These are phyloP conservation scores for Podargus strigoides DNA, from an alignment of 2,797 vertebrate genomes.

Conservation along the genomic window DNA sequence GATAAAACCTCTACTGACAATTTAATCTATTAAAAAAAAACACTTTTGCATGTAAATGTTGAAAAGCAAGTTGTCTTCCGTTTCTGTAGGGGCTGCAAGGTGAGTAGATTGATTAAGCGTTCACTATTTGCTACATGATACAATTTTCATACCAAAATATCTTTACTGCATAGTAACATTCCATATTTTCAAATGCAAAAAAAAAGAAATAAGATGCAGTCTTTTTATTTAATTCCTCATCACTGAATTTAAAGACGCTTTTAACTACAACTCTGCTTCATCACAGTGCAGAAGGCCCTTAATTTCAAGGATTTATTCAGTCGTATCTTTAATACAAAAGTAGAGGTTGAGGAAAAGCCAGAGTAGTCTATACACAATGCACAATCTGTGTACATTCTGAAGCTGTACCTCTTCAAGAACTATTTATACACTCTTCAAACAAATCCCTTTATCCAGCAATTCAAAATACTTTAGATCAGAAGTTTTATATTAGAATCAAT, in stretches of 20 bases:
- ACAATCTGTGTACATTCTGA: conserved; percentile 65
- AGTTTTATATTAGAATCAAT: conserved; percentile 59
- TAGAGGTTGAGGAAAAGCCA: conserved; percentile 61
- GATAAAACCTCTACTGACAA: background rate
- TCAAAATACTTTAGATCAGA: conserved; percentile 66
- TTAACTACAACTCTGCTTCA: conserved; percentile 61
- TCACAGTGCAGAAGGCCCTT: conserved; percentile 70
- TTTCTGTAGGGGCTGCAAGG: background rate
- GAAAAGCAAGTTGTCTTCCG: background rate
- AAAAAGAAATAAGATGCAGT: conserved; percentile 37
- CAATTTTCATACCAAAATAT: conserved; percentile 52
- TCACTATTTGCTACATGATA: conserved; percentile 39
- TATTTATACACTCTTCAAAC: conserved; percentile 59
- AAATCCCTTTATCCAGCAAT: conserved; percentile 65
- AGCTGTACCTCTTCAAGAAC: conserved; percentile 56
- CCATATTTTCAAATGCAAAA: conserved; percentile 19
- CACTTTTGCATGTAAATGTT: background rate
- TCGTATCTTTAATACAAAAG: conserved; percentile 64
- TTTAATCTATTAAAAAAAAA: conserved; percentile 15
- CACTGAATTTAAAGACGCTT: conserved; percentile 49
- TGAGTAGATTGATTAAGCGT: background rate
- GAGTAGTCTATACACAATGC: conserved; percentile 69
- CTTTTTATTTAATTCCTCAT: conserved; percentile 28
- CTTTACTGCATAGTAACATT: conserved; percentile 52
- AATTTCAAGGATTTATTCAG: conserved; percentile 62